phyloP scores from a whole-genome alignment of 92 coral and sea anemone species.

The Zoanthus sociatus region DNA sequence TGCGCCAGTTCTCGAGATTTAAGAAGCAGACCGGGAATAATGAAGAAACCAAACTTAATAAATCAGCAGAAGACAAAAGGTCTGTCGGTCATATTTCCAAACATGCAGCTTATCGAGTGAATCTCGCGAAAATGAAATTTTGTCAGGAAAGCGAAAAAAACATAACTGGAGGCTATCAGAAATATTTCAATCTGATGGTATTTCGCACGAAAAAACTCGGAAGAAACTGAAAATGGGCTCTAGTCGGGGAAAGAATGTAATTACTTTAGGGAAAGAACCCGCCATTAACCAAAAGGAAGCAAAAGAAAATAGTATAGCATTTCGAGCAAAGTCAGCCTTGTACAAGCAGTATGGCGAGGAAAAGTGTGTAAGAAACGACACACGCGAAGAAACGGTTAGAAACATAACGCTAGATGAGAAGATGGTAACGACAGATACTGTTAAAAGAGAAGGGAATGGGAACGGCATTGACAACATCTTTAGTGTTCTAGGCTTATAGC shows the following conservation, averaged over 20 bases:
- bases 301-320: background rate
- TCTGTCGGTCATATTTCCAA: background rate
- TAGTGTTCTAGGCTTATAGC: background rate
- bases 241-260: background rate
- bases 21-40: background rate
- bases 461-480: constrained; percentile 1
- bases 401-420: background rate
- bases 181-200: background rate
- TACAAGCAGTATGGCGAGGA: background rate
- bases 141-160: background rate
- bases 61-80: background rate
- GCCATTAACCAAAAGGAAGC: background rate
- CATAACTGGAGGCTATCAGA: background rate
- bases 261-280: background rate
- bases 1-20: background rate
- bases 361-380: background rate
- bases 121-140: background rate
- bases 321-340: background rate
- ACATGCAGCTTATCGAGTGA: background rate
- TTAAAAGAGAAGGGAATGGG: background rate
- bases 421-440: background rate
- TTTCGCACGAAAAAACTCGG: background rate
- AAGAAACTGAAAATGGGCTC: background rate
- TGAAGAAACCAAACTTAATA: background rate
- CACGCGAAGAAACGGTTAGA: background rate